These are phyloP conservation scores for Uloborus diversus DNA, from an alignment of 1,140 invertebrate species.

Conservation along the genomic window DNA sequence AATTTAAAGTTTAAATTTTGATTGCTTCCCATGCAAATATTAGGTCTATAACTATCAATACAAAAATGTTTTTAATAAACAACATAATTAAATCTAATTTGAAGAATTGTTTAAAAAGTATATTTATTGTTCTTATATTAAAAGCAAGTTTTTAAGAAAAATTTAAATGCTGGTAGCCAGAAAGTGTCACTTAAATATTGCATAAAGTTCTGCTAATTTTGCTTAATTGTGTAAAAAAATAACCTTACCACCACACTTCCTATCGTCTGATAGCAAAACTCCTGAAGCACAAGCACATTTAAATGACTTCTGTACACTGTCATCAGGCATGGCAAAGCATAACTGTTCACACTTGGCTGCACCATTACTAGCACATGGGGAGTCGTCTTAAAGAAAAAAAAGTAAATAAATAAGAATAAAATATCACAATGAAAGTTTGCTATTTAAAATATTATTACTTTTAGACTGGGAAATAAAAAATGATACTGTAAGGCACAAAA, in stretches of 20 bases:
- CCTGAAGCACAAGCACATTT: constrained; percentile 93
- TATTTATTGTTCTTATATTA: neutral
- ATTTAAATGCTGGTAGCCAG: neutral
- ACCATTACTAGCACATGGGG: constrained; percentile 76
- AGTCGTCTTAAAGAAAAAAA: constrained; percentile 69
- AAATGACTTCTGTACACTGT: constrained; percentile 69
- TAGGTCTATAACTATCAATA: neutral
- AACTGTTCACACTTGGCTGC: constrained; percentile 92
- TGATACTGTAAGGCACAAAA: no score
- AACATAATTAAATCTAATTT: neutral
- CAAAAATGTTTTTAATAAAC: neutral
- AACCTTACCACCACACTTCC: constrained; percentile 71
- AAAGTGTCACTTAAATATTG: no score
- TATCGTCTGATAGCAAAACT: constrained; percentile 71
- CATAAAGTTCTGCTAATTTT: no score
- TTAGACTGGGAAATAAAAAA: no score
- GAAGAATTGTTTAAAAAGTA: neutral
- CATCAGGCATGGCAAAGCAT: constrained; percentile 87
- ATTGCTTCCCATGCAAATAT: no score
- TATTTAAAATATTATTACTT: no score
- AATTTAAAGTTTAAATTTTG: no score
- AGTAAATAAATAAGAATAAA: neutral
- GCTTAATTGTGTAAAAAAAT: neutral
- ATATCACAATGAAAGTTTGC: no score
- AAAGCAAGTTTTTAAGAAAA: neutral